Evolutionary conservation across 2,888 invertebrate species (phyloP).

Genomic region (Diaphora mendica): DNA sequence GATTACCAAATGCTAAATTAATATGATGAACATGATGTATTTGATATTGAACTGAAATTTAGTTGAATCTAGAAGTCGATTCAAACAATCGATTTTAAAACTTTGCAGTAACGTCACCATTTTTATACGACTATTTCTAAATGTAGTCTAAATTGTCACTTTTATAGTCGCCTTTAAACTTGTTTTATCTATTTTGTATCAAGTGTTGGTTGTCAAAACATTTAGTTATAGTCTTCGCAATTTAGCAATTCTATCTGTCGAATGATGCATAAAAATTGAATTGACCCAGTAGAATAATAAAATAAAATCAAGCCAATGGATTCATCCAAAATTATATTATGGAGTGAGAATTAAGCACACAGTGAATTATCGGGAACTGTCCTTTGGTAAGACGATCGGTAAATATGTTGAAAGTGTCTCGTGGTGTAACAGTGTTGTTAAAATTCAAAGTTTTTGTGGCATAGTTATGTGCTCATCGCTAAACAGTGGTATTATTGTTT

Average conservation of each 20-base stretch:
- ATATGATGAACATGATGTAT: not conserved
- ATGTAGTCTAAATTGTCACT: conserved; percentile 1
- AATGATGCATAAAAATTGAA: conserved; percentile 56
- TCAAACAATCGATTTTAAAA: not conserved
- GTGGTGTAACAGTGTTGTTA: conserved; percentile 50
- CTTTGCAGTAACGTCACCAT: conserved; percentile 45
- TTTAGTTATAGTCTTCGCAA: conserved; percentile 13
- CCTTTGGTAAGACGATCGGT: conserved; percentile 60
- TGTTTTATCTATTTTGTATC: conserved; percentile 5
- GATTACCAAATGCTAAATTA: too few relatives aligned
- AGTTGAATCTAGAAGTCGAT: conserved; percentile 1
- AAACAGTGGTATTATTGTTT: conserved; percentile 63
- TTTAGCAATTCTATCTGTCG: conserved; percentile 38
- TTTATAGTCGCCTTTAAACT: conserved; percentile 30
- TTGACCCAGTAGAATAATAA: conserved; percentile 61
- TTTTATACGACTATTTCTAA: conserved; percentile 24
- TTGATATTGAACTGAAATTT: not conserved
- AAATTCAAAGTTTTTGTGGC: conserved; percentile 59
- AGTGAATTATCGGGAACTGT: conserved; percentile 58
- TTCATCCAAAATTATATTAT: conserved; percentile 62
- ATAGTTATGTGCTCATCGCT: conserved; percentile 57
- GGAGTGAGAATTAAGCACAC: conserved; percentile 65
- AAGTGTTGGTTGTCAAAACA: conserved; percentile 43
- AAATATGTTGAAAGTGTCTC: conserved; percentile 35
- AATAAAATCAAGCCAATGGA: conserved; percentile 52